A percentile compares a stretch with the other conserved stretches of the same genome.
Conservation (phyloP, 2,113 vertebrate species). For the Pyxicephalus adspersus region DNA sequence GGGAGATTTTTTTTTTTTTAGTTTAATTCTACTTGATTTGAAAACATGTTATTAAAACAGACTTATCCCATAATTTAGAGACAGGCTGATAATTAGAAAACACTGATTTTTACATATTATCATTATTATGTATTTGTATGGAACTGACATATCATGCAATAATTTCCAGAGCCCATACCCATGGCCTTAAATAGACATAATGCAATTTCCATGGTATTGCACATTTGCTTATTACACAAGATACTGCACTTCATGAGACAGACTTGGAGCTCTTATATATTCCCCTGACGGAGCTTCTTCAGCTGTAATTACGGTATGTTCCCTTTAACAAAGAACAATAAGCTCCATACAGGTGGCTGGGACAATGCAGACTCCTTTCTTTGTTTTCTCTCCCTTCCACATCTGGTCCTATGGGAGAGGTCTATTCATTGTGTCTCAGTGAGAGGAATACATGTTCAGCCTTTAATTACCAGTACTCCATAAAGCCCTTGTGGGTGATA, state of each 20-base stretch:
- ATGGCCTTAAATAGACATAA: no score
- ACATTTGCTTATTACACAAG: no score
- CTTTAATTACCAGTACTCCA: constrained; percentile 50
- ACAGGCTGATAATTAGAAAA: no score
- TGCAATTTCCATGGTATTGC: no score
- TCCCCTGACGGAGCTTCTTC: background rate
- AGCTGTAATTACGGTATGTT: background rate
- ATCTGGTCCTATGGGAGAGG: constrained; percentile 7
- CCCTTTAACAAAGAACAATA: constrained; percentile 2
- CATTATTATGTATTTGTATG: no score
- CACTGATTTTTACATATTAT: no score
- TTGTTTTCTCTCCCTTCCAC: constrained; percentile 1
- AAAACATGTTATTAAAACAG: no score
- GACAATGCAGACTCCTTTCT: background rate
- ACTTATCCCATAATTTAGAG: no score
- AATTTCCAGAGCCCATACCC: no score
- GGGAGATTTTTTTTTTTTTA: no score
- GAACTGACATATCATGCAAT: no score
- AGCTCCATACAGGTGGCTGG: background rate
- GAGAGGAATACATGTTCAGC: constrained; percentile 55
- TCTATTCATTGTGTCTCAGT: background rate
- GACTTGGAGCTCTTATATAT: background rate
- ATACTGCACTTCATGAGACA: background rate
- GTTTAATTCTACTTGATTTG: no score
- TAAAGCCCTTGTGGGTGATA: constrained; percentile 58